Base-by-base conservation (phyloP, 2,113 vertebrate species). In the Miniopterus natalensis region DNA sequence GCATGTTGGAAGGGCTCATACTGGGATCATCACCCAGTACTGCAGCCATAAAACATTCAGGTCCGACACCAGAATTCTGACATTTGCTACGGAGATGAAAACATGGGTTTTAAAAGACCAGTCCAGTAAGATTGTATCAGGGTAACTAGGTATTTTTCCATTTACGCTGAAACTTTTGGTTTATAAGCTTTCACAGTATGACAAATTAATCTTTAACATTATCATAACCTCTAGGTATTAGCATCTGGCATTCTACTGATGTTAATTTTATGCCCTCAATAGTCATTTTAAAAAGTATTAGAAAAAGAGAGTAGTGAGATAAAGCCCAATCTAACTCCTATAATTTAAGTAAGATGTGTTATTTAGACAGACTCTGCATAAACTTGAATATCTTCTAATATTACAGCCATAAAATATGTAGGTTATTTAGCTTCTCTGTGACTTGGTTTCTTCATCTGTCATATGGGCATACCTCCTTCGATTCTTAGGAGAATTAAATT, bases 141-240 rank as follows among this genome's bases (percentile, higher is more conserved):
- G 36, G 59, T 66, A 95, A 68, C 71, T 95, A 51, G 11, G 10
- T 79, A 84, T 89, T 97, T 85, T 97, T 96, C 96, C 49, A 94
- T 80, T 97, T 97, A 84, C 55, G 23, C 7, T 92, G 86, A 49
- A 42, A 78, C 92, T 94, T 96, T 85, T 96, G 45, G 85, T 80
- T 96, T 93, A 68, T 96, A 80, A 79, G 42, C 27, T 97, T 97
- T 96, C 66, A 97, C 83, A 96, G 17, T 57, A 95, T 95, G 83
- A 65, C 81, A 92, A 61, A 49, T 66, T 96, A 96, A 95, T 94
- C 42, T 97, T 92, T 95, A 65, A 63, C 71, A 36, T 53, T 84
- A 93, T 92, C 36, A 42, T 96, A 96, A 70, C 84, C 21, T 12
- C 53, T 63, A 36, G 4, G 8, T 90, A 90, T 87, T 80, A 90